phyloP scores from a whole-genome alignment of 2,888 invertebrate species.

The Tryphoninae sp. region DNA sequence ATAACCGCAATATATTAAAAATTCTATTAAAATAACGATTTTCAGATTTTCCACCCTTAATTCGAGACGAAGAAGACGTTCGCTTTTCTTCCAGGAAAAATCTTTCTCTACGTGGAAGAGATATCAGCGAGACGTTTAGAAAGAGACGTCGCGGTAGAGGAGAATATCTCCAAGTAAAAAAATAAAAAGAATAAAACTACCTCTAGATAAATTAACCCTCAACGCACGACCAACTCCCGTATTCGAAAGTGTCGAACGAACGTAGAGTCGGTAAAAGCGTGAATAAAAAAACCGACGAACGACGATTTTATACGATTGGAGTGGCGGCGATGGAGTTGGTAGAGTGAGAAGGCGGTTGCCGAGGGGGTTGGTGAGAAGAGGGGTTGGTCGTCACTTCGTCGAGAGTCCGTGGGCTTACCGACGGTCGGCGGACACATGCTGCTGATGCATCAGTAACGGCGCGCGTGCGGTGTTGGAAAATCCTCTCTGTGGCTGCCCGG shows the following conservation, averaged over 20 bases:
- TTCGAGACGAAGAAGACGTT: no score
- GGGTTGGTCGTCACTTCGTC: slow-evolving; percentile 36
- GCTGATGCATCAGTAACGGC: slow-evolving; percentile 49
- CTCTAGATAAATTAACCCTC: neutral
- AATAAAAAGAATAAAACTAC: neutral
- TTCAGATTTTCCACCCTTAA: no score
- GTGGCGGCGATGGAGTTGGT: slow-evolving; percentile 42
- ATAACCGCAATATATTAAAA: no score
- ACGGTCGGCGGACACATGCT: slow-evolving; percentile 59
- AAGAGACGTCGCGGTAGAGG: neutral
- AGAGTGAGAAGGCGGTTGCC: slow-evolving; percentile 17
- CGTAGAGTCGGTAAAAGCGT: slow-evolving; percentile 51
- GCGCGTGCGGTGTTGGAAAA: slow-evolving; percentile 47
- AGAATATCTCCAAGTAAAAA: neutral
- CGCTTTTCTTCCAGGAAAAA: no score
- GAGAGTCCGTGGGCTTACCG: slow-evolving; percentile 53
- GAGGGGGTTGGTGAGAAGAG: neutral
- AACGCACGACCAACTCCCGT: neutral
- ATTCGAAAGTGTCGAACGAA: slow-evolving; percentile 9
- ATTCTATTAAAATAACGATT: no score
- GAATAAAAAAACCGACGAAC: slow-evolving; percentile 49
- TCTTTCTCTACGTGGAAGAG: neutral
- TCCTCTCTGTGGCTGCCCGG: slow-evolving; percentile 49
- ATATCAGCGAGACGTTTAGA: neutral
- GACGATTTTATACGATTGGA: slow-evolving; percentile 58